phyloP scores from a whole-genome alignment of 2,888 invertebrate species.

The Petrolisthes cinctipes region DNA sequence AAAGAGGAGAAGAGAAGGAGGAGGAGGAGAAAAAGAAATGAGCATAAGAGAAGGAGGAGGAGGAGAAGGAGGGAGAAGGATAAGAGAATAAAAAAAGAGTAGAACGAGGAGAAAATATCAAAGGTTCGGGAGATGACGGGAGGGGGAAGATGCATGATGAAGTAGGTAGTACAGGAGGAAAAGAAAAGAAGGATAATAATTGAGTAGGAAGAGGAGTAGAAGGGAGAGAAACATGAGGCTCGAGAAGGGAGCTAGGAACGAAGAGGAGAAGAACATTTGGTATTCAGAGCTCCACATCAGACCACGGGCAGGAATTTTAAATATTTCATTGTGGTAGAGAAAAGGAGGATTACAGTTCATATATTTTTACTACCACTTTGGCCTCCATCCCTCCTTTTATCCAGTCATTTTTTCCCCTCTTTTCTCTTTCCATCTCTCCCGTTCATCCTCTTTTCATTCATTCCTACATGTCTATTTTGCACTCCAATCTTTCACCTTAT shows the following conservation, averaged over 20 bases:
- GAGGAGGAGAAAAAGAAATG: background rate
- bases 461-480: too few species aligned
- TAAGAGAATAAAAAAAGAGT: background rate
- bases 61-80: background rate
- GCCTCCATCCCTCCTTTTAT: too few species aligned
- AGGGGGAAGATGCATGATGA: background rate
- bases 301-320: background rate
- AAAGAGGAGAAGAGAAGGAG: background rate
- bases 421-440: too few species aligned
- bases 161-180: background rate
- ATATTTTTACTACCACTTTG: background rate
- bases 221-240: background rate
- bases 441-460: too few species aligned
- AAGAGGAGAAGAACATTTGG: background rate
- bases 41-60: background rate
- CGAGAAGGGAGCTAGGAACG: too few species aligned
- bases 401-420: too few species aligned
- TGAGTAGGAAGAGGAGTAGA: background rate
- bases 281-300: background rate
- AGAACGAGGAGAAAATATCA: background rate
- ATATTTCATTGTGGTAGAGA: conserved; percentile 2
- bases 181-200: background rate
- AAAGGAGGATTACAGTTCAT: conserved; percentile 18
- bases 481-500: too few species aligned
- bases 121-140: background rate